Evolutionary conservation across 2,797 vertebrate species (phyloP).

Genomic region (Clarias laeviceps): DNA sequence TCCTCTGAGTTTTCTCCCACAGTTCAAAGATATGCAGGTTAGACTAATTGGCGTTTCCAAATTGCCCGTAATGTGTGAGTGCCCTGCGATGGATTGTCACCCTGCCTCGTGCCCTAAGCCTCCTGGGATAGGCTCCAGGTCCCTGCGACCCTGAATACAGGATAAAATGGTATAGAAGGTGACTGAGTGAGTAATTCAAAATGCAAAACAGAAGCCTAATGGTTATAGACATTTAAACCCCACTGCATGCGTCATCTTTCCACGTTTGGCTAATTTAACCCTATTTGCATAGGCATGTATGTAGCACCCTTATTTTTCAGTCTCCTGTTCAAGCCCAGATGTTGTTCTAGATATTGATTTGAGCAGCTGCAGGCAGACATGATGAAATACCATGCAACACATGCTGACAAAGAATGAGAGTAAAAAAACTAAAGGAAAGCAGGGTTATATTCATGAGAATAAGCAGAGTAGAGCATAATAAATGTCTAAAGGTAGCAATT

Average conservation of each 20-base stretch:
- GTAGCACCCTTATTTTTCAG: background rate
- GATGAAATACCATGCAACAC: constrained; percentile 52
- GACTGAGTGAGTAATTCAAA: background rate
- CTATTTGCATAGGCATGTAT: background rate
- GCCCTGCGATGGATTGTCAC: too few species aligned
- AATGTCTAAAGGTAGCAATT: constrained; percentile 15
- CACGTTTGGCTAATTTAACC: background rate
- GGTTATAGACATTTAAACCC: background rate
- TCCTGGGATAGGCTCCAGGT: too few species aligned
- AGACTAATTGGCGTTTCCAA: too few species aligned
- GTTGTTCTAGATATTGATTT: constrained; percentile 35
- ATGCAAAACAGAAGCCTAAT: background rate
- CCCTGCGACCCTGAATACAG: too few species aligned
- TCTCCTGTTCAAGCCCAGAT: constrained; percentile 36
- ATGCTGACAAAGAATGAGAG: background rate
- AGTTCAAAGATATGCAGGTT: too few species aligned
- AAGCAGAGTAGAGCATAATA: background rate
- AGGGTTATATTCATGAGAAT: background rate
- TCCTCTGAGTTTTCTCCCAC: too few species aligned
- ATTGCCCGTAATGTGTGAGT: too few species aligned
- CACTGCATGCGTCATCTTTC: background rate
- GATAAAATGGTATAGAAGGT: background rate
- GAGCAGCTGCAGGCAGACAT: constrained; percentile 46
- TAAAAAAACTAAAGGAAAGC: background rate
- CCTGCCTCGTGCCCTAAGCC: too few species aligned